Evolutionary conservation across 2,888 invertebrate species (phyloP).

Genomic region (Athalia rosae): DNA sequence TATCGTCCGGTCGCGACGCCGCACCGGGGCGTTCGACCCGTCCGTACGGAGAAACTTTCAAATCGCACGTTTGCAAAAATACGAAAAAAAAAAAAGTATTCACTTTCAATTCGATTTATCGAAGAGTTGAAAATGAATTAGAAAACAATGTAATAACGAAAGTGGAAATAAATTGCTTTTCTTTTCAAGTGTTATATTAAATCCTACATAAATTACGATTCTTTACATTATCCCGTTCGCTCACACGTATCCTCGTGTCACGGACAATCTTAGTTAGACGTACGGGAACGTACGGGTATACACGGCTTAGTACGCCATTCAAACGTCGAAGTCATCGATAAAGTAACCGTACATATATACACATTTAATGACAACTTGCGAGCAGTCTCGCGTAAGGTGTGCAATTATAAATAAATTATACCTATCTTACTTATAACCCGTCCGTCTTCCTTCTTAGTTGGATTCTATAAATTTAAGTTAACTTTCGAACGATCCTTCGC

Average conservation of each 20-base stretch:
- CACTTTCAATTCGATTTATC: slow-evolving; percentile 39
- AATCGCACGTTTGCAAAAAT: slow-evolving; percentile 16
- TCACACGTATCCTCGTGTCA: slow-evolving; percentile 7
- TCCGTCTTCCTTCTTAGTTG: slow-evolving; percentile 28
- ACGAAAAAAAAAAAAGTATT: no score
- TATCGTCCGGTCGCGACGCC: slow-evolving; percentile 15
- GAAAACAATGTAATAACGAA: slow-evolving; percentile 23
- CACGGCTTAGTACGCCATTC: not conserved
- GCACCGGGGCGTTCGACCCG: slow-evolving; percentile 34
- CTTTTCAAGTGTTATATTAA: slow-evolving; percentile 10
- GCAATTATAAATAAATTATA: slow-evolving; percentile 40
- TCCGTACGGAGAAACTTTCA: slow-evolving; percentile 35
- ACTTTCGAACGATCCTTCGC: slow-evolving; percentile 38
- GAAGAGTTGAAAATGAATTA: slow-evolving; percentile 6
- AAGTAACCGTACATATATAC: not conserved
- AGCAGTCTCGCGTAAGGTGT: not conserved
- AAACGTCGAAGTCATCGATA: not conserved
- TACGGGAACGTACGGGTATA: not conserved
- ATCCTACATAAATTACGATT: slow-evolving; percentile 10
- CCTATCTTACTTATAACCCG: slow-evolving; percentile 14
- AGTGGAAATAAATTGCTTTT: slow-evolving; percentile 44
- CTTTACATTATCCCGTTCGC: not conserved
- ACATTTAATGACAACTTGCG: slow-evolving; percentile 29
- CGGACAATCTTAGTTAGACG: not conserved
- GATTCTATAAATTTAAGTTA: slow-evolving; percentile 34